Evolutionary conservation across 1,140 invertebrate genomes (phyloP), one percentile per base, ranked within the genome.

Genomic region (Doryteuthis pealeii): DNA sequence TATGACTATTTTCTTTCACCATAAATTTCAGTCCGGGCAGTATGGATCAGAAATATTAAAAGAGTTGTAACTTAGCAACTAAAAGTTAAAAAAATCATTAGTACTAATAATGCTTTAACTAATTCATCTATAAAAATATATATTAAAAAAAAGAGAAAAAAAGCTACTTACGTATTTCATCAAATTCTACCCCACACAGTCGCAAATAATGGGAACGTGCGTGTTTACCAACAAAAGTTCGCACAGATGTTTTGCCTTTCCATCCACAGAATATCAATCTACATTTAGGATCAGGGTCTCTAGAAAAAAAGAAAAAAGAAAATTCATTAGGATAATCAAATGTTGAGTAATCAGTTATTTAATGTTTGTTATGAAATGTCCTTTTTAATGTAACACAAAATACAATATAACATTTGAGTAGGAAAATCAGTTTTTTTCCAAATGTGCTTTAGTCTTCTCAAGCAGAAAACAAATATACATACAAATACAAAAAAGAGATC

Each of bases 131-230:
- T n/a, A n/a, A n/a, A n/a, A 40, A 5, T 10, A 40, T 3, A 40
- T 3, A 40, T 40, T 3, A 40, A 58, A 58, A n/a, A 58, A 62
- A 62, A 62, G 6, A 22, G 5, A 68, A 68, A 33, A 75, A 72
- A 74, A 18, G 68, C 10, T 30, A 79, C 80, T 78, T 75, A 83
- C 82, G 76, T 58, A 81, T 80, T 40, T 81, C 74, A 12, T 74
- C 73, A 6, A 83, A 74, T 32, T 96, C 94, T 49, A 91, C 93
- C 12, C 95, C 95, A 78, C 95, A 90, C 70, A 98, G 87, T 18
- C 95, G 88, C 43, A 98, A 88, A 78, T 93, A 94, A 88, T 98
- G 96, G 43, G 95, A 90, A 28, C 95, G 91, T 84, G 96, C 95
- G 77, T 92, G 90, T 71, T 92, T 89, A 31, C 94, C 91, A 26